phyloP scores from a whole-genome alignment of 2,888 invertebrate genomes.

The Eugnorisma glareosa region DNA sequence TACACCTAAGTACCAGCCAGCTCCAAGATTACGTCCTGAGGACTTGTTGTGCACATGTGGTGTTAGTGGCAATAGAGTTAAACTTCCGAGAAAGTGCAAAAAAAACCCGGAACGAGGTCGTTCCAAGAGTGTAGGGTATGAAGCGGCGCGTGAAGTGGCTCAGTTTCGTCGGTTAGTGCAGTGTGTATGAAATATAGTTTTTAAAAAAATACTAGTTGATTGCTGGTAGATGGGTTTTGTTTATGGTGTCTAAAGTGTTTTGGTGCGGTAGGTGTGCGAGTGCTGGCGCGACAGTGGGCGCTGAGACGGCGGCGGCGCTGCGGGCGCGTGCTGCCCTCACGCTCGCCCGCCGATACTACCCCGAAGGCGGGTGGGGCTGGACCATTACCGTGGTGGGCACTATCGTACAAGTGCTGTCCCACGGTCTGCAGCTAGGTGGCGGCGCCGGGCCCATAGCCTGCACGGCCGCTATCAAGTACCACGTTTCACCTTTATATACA shows the following conservation, averaged over 20 bases:
- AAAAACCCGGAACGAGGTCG: slow-evolving; percentile 85
- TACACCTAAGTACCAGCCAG: slow-evolving; percentile 71
- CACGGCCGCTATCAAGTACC: slow-evolving; percentile 91
- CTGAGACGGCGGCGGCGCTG: slow-evolving; percentile 86
- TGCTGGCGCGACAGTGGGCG: slow-evolving; percentile 86
- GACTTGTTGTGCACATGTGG: slow-evolving; percentile 86
- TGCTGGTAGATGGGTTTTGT: slow-evolving; percentile 60
- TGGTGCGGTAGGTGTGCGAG: slow-evolving; percentile 88
- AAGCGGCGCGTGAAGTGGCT: slow-evolving; percentile 87
- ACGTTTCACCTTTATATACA: slow-evolving; percentile 91
- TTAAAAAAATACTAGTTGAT: slow-evolving; percentile 53
- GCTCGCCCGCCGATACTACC: slow-evolving; percentile 94
- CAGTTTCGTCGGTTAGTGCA: slow-evolving; percentile 89
- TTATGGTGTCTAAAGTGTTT: slow-evolving; percentile 70
- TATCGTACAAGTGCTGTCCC: slow-evolving; percentile 93
- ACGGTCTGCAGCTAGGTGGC: slow-evolving; percentile 94
- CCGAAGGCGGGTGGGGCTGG: slow-evolving; percentile 97
- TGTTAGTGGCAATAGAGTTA: slow-evolving; percentile 77
- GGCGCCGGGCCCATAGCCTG: slow-evolving; percentile 92
- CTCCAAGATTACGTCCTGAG: slow-evolving; percentile 76
- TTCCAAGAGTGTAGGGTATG: slow-evolving; percentile 89
- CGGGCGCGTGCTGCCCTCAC: slow-evolving; percentile 92
- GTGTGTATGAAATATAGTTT: slow-evolving; percentile 66
- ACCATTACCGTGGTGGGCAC: slow-evolving; percentile 93
- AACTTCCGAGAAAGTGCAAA: slow-evolving; percentile 73